Evolutionary conservation across 2,888 invertebrate genomes (phyloP).

Genomic region (Emmelina monodactyla): DNA sequence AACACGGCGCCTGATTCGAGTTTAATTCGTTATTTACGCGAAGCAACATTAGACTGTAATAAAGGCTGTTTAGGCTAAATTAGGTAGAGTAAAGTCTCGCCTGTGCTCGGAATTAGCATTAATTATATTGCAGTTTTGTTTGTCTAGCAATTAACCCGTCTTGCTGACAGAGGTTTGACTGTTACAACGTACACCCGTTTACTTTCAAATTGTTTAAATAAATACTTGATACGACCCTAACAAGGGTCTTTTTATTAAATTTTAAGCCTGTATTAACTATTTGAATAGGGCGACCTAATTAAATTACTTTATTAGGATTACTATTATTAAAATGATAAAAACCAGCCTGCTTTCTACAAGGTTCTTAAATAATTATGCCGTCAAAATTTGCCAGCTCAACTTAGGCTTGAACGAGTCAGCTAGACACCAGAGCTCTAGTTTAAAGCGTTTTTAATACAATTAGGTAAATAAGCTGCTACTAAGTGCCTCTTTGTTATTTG

Average conservation of each 20-base stretch:
- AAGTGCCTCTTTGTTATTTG: background rate
- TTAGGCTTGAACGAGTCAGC: background rate
- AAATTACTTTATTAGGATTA: too few species aligned
- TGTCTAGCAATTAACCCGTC: conserved; percentile 29
- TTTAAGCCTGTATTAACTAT: too few species aligned
- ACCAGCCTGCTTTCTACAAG: too few species aligned
- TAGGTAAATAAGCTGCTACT: background rate
- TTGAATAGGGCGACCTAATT: too few species aligned
- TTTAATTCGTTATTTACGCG: conserved; percentile 32
- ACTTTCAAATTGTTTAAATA: too few species aligned
- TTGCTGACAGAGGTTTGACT: too few species aligned
- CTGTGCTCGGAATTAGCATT: conserved; percentile 33
- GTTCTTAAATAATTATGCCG: too few species aligned
- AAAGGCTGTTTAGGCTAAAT: conserved; percentile 43
- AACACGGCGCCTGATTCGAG: conserved; percentile 21
- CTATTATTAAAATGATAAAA: too few species aligned
- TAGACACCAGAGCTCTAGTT: background rate
- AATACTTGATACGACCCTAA: too few species aligned
- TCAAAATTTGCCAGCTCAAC: too few species aligned
- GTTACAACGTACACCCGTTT: too few species aligned
- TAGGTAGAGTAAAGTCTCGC: conserved; percentile 26
- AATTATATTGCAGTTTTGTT: conserved; percentile 30
- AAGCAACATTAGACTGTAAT: conserved; percentile 36
- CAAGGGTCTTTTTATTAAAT: too few species aligned
- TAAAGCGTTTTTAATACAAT: conserved; percentile 1